Base-by-base conservation (phyloP, 1,140 invertebrate genomes). In the Apis dorsata region DNA sequence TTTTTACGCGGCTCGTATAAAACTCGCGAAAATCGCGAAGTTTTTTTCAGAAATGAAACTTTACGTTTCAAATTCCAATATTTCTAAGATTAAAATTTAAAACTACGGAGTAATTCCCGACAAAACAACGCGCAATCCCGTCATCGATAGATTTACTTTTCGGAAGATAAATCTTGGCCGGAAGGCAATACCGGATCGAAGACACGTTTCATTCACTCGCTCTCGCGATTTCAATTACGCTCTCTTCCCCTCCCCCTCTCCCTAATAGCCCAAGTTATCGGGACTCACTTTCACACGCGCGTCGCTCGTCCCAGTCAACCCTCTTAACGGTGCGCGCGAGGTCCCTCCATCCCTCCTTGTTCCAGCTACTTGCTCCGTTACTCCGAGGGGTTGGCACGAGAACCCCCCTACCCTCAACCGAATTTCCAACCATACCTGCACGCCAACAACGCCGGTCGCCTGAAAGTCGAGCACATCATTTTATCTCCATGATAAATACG, bases 401-500 rank as follows among this genome's bases (percentile, higher is more conserved):
- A 7, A 44, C 34, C 2, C 34, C 34, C 34, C 4, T 3, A 5
- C 34, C 34, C 34, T 4, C 34, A 44, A 44, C 0, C 63, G 78
- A 86, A 85, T 87, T 86, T 88, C 88, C 12, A n/a, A 44, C 85
- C 89, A 85, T 89, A 88, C 82, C 75, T 84, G 86, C 88, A 88
- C 91, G 89, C 85, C 85, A 90, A 88, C 88, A 91, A 84, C 89
- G 86, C 90, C 86, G 90, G 89, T 88, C 89, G 90, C 88, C 87
- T 90, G 89, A 93, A 93, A 92, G 92, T 92, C 91, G 92, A 90
- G 92, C 91, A 90, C 92, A 92, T 93, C 91, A 93, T 92, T 94
- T 93, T 94, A 93, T 94, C 92, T 93, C 88, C 90, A 90, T 93
- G 93, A 94, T 94, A 92, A 94, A 94, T 94, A 93, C 91, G 93